Evolutionary conservation across 2,888 invertebrate species (phyloP).

Genomic region (Druceiella hillmani): DNA sequence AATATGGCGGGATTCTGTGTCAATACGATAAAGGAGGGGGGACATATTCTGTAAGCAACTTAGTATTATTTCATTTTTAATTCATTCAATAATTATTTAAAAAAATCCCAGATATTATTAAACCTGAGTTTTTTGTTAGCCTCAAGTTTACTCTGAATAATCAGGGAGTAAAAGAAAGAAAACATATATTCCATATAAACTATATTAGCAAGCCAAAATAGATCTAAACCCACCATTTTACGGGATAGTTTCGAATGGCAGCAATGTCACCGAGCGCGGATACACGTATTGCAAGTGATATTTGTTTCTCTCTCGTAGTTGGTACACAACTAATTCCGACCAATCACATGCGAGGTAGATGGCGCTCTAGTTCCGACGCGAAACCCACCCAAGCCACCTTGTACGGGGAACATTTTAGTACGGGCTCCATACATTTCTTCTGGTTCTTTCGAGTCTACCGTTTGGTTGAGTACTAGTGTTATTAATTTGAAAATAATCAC

Average conservation of each 20-base stretch:
- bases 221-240: no score
- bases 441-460: slow-evolving; percentile 52
- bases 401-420: slow-evolving; percentile 48
- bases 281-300: slow-evolving; percentile 47
- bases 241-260: slow-evolving; percentile 27
- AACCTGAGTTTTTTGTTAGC: no score
- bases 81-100: no score
- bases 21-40: no score
- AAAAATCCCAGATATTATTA: no score
- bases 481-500: slow-evolving; percentile 54
- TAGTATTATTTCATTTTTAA: no score
- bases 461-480: slow-evolving; percentile 53
- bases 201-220: no score
- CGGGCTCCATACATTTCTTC: slow-evolving; percentile 55
- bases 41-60: no score
- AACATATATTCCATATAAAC: no score
- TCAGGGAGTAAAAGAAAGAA: no score
- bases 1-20: slow-evolving; percentile 47
- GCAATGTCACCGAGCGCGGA: slow-evolving; percentile 33
- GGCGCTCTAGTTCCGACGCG: slow-evolving; percentile 47
- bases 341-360: slow-evolving; percentile 42
- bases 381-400: slow-evolving; percentile 50
- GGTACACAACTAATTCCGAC: slow-evolving; percentile 34
- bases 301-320: slow-evolving; percentile 31
- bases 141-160: no score